Evolutionary conservation across 2,113 vertebrate genomes (phyloP).

Genomic region (Halichoerus grypus): DNA sequence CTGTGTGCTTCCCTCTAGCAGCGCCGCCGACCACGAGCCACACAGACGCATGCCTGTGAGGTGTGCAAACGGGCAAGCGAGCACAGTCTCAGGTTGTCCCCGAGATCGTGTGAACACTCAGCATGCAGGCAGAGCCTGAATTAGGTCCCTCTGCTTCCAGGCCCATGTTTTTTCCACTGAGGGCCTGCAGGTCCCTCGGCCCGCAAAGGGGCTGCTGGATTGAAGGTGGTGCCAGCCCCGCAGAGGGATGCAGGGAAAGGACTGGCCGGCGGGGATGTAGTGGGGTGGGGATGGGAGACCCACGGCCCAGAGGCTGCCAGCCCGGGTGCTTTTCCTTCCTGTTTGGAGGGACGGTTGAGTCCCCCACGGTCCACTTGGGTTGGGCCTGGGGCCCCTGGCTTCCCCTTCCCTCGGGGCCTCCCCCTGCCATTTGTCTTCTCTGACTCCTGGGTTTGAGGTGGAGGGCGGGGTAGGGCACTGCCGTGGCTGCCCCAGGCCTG

Average conservation of each 20-base stretch:
- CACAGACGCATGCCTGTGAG: conserved; percentile 35
- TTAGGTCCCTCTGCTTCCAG: conserved; percentile 55
- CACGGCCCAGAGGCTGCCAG: not conserved
- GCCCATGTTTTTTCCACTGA: not conserved
- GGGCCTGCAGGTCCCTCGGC: not conserved
- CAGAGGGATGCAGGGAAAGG: not conserved
- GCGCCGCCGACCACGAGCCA: not conserved
- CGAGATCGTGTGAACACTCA: conserved; percentile 62
- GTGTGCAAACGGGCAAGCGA: conserved; percentile 60
- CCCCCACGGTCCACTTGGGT: not conserved
- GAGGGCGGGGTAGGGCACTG: too few relatives aligned
- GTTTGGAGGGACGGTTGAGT: not conserved
- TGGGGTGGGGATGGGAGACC: too few relatives aligned
- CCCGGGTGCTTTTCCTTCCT: not conserved
- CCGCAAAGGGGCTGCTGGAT: not conserved
- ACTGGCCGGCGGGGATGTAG: fast-evolving
- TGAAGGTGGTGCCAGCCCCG: not conserved
- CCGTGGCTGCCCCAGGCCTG: not conserved
- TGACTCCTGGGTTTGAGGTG: not conserved
- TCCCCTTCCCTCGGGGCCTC: not conserved
- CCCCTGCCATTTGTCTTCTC: not conserved
- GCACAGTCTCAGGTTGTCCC: conserved; percentile 78
- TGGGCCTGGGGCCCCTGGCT: not conserved
- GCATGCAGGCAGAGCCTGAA: conserved; percentile 18
- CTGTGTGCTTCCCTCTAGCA: not conserved